These are phyloP conservation scores for Corythaeola cristata DNA, from an alignment of 2,113 vertebrate species.

Conservation along the genomic window DNA sequence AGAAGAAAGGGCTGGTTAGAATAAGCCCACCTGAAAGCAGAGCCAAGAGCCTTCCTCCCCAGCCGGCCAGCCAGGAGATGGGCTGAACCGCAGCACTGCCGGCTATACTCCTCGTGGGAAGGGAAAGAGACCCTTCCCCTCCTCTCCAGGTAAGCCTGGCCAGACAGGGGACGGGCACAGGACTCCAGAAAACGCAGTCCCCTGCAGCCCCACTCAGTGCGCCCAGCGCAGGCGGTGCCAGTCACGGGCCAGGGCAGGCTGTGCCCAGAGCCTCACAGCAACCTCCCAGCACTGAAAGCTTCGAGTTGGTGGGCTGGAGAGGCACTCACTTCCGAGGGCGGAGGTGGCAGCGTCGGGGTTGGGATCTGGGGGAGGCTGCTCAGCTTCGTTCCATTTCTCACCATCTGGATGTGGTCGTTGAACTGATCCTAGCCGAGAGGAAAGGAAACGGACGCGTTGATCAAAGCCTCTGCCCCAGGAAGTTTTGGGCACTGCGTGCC, in stretches of 20 bases:
- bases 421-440: constrained; percentile 76
- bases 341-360: constrained; percentile 79
- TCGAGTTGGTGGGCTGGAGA: background rate
- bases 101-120: rapidly evolving
- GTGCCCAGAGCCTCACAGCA: background rate
- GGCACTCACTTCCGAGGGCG: constrained; percentile 81
- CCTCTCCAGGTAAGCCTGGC: background rate
- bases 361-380: constrained; percentile 85
- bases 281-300: background rate
- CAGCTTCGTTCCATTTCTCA: constrained; percentile 82
- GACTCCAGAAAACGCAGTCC: background rate
- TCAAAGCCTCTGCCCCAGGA: background rate
- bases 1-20: constrained; percentile 9
- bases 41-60: rapidly evolving
- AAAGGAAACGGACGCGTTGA: rapidly evolving
- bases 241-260: background rate
- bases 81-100: background rate
- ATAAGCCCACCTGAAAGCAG: background rate
- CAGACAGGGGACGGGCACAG: background rate
- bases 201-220: rapidly evolving
- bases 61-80: rapidly evolving
- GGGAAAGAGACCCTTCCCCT: background rate
- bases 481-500: background rate
- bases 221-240: background rate
- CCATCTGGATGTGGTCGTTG: constrained; percentile 84